Base-by-base conservation (phyloP, 2,888 invertebrate species). In the Yponomeuta cagnagella region DNA sequence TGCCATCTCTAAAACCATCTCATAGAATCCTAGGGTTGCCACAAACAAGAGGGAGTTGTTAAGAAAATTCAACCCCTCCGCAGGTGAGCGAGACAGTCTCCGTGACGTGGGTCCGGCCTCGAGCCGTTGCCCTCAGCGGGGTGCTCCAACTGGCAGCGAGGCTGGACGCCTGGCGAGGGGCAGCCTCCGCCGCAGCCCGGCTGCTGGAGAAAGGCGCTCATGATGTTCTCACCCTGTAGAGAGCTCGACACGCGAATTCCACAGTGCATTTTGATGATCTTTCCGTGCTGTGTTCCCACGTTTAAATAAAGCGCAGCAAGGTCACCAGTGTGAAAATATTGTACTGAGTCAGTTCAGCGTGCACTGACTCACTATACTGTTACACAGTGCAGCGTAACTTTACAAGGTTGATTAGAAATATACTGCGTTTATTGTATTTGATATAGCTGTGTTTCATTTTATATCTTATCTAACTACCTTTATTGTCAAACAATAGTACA, bases 31-130 rank as follows among this genome's bases (percentile, higher is more conserved):
- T 23, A 23, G 23, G 23, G 23, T 23, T 23, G 23, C 23, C 23
- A 23, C 23, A 23, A 23, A 23, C 23, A 23, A 0, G 23, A 23
- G 23, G 0, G 23, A 23, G 23, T 23, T 23, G 23, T 23, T 23
- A 23, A 23, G 8, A 5, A 8, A 43, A 43, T 43, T 43, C 43
- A 8, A 1, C 43, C 12, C 63, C 1, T 63, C 6, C n/a, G 0
- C 78, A 90, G 90, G 90, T 90, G 74, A 82, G 76, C 70, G 80
- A 80, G 15, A 80, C 77, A 0, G 89, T 87, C 58, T 75, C 76
- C 30, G 80, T 91, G 65, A 77, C 81, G 72, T 92, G 92, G 92
- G 90, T 91, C 73, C 82, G 89, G 0, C 88, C 91, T 1, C 82
- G 90, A 0, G 90, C 91, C 0, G 78, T 91, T 71, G 75, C 79